Base-by-base conservation (phyloP, 2,113 vertebrate genomes). In the Ursus arctos region DNA sequence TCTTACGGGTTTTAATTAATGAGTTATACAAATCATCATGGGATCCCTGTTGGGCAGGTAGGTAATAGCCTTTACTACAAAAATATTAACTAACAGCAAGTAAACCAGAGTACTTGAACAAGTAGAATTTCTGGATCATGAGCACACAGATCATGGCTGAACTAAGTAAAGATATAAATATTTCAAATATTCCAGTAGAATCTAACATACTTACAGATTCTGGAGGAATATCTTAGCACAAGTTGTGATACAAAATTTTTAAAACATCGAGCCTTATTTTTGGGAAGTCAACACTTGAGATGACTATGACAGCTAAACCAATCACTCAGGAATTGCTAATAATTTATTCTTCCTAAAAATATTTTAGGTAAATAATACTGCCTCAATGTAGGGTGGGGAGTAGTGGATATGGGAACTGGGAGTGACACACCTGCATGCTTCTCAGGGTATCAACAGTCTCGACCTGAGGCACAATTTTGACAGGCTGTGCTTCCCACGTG, bases 401-500 rank as follows among this genome's bases (percentile, higher is more conserved):
- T 0, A 7, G 40, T 0, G 1, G n/a, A 10, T 0, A 19, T 0
- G 80, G 4, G 72, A 59, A n/a, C 14, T 0, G 4, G 4, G 57
- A 12, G 26, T 0, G 8, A 53, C 19, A 82, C 72, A 99, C 99
- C 99, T 99, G 99, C 99, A 99, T 99, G 88, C 99, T 99, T 43
- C 99, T 98, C 88, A 99, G 98, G 0, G 99, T 99, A 93, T 99
- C 99, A 14, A 99, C 99, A 0, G 99, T 99, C 98, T 99, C 99
- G 98, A 99, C 99, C 89, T 99, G 99, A 26, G 99, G 99, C 89
- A 99, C 99, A 2, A 99, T 97, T 98, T 99, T 99, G 97, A 99
- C 96, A 0, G 98, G 98, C 33, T 98, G 98, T 1, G 99, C 99
- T 1, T 99, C 99, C 99, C 99, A 99, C 0, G 95, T 83, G 36